Evolutionary conservation across 2,113 vertebrate species (phyloP).

Genomic region (Poeciliopsis turrubarensis): DNA sequence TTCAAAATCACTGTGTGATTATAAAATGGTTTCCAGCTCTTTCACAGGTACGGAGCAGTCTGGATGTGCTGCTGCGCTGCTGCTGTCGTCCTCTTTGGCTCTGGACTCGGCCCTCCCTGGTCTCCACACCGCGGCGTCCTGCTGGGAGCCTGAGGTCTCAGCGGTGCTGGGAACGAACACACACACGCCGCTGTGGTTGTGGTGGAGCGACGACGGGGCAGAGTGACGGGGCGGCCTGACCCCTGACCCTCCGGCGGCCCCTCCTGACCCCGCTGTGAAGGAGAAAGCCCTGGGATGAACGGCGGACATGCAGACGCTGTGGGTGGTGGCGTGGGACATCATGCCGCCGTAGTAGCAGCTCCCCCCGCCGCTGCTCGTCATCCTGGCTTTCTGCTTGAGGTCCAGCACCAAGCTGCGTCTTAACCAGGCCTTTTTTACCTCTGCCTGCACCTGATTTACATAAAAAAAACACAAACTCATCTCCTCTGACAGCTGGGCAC

Average conservation of each 20-base stretch:
- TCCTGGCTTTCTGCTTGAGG: conserved; percentile 81
- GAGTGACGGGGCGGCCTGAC: conserved; percentile 39
- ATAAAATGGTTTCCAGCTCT: conserved; percentile 79
- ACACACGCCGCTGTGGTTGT: conserved; percentile 48
- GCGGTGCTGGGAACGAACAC: conserved; percentile 46
- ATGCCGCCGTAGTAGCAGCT: conserved; percentile 84
- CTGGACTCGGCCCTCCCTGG: conserved; percentile 22
- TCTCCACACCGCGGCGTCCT: conserved; percentile 38
- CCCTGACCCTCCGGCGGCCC: conserved; percentile 32
- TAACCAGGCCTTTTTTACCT: conserved; percentile 85
- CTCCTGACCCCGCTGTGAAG: conserved; percentile 41
- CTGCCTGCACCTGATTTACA: conserved; percentile 79
- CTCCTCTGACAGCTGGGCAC: not conserved
- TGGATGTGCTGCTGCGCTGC: conserved; percentile 40
- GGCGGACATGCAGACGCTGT: conserved; percentile 79
- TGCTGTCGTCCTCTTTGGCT: conserved; percentile 13
- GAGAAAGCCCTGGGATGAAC: conserved; percentile 61
- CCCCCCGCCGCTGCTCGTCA: conserved; percentile 80
- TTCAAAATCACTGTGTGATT: conserved; percentile 14
- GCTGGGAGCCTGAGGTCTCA: conserved; percentile 41
- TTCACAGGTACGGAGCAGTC: conserved; percentile 53
- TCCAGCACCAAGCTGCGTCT: conserved; percentile 79
- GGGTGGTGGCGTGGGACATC: conserved; percentile 83
- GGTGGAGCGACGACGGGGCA: conserved; percentile 43
- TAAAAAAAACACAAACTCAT: not conserved